Evolutionary conservation across 2,113 vertebrate species (phyloP).

Genomic region (Okapia johnstoni): DNA sequence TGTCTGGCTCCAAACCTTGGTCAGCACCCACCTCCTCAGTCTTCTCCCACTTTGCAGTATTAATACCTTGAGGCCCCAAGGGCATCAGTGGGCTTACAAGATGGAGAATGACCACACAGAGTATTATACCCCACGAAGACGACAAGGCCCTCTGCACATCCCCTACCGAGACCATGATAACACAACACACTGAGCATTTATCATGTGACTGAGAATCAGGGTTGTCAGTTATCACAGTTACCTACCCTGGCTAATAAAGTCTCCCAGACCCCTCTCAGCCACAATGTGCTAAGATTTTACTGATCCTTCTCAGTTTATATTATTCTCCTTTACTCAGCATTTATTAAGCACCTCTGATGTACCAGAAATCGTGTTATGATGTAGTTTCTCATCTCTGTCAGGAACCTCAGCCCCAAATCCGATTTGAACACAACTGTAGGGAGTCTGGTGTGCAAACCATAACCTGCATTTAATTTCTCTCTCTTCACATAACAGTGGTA

Average conservation of each 20-base stretch:
- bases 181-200: not conserved
- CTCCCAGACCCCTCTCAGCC: not conserved
- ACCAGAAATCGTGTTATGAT: not conserved
- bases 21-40: not conserved
- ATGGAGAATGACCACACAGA: not conserved
- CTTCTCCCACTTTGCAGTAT: not conserved
- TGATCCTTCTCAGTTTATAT: not conserved
- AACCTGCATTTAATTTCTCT: not conserved
- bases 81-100: not conserved
- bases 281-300: not conserved
- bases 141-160: not conserved
- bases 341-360: not conserved
- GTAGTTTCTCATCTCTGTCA: not conserved
- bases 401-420: not conserved
- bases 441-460: not conserved
- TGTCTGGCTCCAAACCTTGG: not conserved
- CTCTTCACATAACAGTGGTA: not conserved
- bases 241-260: not conserved
- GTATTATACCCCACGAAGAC: fast-evolving
- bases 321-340: not conserved
- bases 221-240: not conserved
- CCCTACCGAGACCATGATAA: fast-evolving
- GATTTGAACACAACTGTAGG: not conserved
- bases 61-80: not conserved
- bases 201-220: not conserved